phyloP scores from a whole-genome alignment of 2,113 vertebrate genomes.

The Toxotes jaculatrix region DNA sequence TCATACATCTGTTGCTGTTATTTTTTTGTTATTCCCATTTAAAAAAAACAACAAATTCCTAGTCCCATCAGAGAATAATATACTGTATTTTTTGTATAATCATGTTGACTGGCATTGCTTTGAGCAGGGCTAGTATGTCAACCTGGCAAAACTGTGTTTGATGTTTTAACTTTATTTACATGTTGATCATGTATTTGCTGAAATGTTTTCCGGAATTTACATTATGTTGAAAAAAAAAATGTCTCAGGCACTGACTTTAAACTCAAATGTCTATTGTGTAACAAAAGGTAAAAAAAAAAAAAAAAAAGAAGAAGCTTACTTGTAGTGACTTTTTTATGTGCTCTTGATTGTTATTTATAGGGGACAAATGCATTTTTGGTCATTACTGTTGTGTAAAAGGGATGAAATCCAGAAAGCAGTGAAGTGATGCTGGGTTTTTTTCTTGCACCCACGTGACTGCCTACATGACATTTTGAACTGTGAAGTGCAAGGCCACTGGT shows the following conservation, averaged over 20 bases:
- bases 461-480: slow-evolving; percentile 70
- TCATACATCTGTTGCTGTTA: slow-evolving; percentile 67
- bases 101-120: slow-evolving; percentile 49
- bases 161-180: slow-evolving; percentile 72
- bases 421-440: slow-evolving; percentile 37
- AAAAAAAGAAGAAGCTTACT: neutral
- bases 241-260: slow-evolving; percentile 71
- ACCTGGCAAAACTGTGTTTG: slow-evolving; percentile 57
- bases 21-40: slow-evolving; percentile 30
- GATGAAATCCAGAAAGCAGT: slow-evolving; percentile 54
- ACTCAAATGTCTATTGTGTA: slow-evolving; percentile 50
- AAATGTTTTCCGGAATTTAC: slow-evolving; percentile 38
- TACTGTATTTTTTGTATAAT: slow-evolving; percentile 62
- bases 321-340: slow-evolving; percentile 64
- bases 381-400: slow-evolving; percentile 47
- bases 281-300: slow-evolving; percentile 33
- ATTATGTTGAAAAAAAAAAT: slow-evolving; percentile 21
- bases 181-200: slow-evolving; percentile 79
- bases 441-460: slow-evolving; percentile 56
- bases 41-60: neutral
- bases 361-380: slow-evolving; percentile 40
- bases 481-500: slow-evolving; percentile 75
- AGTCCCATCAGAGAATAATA: slow-evolving; percentile 15
- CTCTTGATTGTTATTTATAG: slow-evolving; percentile 38
- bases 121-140: slow-evolving; percentile 47